A percentile compares a stretch with the other conserved stretches of the same genome.
Evolutionary conservation across 2,113 vertebrate species (phyloP).

Genomic region (Eupsittula cactorum): DNA sequence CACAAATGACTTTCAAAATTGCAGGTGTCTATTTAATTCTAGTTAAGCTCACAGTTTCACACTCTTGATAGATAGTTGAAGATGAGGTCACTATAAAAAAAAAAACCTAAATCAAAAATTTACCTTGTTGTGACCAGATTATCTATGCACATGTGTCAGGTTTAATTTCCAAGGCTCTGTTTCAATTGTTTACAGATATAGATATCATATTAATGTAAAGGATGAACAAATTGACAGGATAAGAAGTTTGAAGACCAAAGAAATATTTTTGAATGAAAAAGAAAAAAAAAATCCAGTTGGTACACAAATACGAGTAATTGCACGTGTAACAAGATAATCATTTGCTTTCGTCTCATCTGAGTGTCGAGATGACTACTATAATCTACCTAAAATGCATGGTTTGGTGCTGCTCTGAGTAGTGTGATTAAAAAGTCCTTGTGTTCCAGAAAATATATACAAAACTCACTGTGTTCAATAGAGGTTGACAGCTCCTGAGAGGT

Average conservation of each 20-base stretch:
- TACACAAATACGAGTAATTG: not conserved
- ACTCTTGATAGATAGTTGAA: not conserved
- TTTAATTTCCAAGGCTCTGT: not conserved
- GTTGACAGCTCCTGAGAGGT: not conserved
- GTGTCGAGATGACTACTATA: not conserved
- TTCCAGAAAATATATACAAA: not conserved
- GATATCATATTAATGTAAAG: not conserved
- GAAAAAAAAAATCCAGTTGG: not conserved
- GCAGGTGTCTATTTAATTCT: not conserved
- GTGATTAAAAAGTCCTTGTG: not conserved
- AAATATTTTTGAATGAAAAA: not conserved
- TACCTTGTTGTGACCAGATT: not conserved
- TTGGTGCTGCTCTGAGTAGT: not conserved
- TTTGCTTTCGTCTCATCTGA: not conserved
- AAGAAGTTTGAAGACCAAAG: not conserved
- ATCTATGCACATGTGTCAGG: not conserved
- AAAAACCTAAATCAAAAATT: not conserved
- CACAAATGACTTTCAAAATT: not conserved
- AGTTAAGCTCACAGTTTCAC: not conserved
- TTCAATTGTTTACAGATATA: not conserved
- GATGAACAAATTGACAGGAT: not conserved
- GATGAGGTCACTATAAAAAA: not conserved
- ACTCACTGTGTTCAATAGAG: not conserved
- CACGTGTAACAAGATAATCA: not conserved
- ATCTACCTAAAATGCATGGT: not conserved